Percentiles rank a stretch among this genome's conserved stretches.
Evolutionary conservation across 2,113 vertebrate genomes (phyloP).

Genomic region (Sylvia atricapilla): DNA sequence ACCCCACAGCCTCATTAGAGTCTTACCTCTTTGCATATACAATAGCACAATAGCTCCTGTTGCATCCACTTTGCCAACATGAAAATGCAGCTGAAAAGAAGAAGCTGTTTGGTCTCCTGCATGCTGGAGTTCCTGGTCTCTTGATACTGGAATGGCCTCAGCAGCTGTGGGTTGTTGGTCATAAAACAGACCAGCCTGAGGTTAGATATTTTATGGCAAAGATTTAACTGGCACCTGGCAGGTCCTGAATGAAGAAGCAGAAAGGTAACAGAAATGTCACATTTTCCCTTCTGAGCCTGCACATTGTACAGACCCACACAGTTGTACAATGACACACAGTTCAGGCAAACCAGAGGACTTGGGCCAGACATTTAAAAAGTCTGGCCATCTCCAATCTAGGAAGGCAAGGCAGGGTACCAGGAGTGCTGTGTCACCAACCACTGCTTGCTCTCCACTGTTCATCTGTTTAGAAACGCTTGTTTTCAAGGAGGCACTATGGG

Average conservation of each 20-base stretch:
- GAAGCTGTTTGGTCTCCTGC: not conserved
- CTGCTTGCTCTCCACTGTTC: accelerated
- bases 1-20: not conserved
- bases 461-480: not conserved
- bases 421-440: accelerated
- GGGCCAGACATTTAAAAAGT: not conserved
- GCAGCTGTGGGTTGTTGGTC: not conserved
- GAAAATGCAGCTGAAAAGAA: not conserved
- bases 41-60: not conserved
- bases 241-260: not conserved
- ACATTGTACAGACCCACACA: not conserved
- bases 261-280: constrained; percentile 5
- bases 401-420: not conserved
- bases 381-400: not conserved
- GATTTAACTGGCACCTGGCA: not conserved
- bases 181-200: not conserved
- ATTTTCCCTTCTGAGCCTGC: not conserved
- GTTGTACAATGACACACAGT: not conserved
- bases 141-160: not conserved
- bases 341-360: not conserved
- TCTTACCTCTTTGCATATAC: not conserved
- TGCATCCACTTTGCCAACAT: not conserved
- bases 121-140: not conserved
- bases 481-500: not conserved
- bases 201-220: not conserved